Conservation (phyloP, 64 coral and sea anemone species). For the Dendrophyllia cribrosa region DNA sequence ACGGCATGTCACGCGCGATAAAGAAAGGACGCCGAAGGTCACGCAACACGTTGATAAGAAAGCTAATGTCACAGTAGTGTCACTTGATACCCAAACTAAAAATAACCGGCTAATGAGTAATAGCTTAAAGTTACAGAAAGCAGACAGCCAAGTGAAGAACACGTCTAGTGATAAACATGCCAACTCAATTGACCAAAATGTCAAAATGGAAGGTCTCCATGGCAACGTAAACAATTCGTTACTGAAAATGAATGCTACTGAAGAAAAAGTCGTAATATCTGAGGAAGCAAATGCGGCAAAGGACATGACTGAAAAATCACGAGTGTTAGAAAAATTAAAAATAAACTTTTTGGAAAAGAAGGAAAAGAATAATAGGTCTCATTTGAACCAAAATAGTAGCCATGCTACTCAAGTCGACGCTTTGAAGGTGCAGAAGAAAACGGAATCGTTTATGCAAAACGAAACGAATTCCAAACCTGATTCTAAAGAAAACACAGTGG, state of each 20-base stretch:
- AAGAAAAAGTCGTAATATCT: too few species aligned
- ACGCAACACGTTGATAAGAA: neutral
- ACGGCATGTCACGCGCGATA: neutral
- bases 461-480: neutral
- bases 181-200: neutral
- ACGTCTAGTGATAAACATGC: neutral
- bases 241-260: neutral
- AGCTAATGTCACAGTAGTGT: neutral
- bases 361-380: neutral
- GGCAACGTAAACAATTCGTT: neutral
- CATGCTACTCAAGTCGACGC: neutral
- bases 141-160: neutral
- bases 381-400: neutral
- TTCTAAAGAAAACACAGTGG: neutral
- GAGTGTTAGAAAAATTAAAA: neutral
- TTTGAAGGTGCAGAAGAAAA: neutral
- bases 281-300: neutral
- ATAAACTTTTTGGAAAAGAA: constrained; percentile 24
- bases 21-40: neutral
- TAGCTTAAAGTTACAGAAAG: neutral
- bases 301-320: neutral
- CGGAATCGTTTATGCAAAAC: neutral
- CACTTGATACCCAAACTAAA: neutral
- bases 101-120: neutral
- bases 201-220: neutral